Evolutionary conservation across 1,140 invertebrate species (phyloP), one percentile per base, ranked within the genome.

Genomic region (Neodiprion virginianus): DNA sequence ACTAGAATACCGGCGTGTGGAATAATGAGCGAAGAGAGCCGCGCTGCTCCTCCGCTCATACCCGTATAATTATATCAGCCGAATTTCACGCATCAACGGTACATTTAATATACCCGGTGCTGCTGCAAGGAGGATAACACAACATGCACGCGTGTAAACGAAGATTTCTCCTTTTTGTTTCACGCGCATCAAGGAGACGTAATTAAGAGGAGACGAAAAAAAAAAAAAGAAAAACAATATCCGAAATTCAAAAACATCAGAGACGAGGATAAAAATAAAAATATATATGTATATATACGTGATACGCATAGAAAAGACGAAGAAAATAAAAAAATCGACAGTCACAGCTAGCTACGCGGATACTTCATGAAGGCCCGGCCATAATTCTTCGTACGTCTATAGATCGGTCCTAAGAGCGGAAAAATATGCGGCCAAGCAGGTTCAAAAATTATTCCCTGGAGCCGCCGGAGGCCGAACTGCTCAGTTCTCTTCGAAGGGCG

Each of bases 41-140:
- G 11, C 53, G 11, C 1, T 2, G n/a, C 11, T 61, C 28, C 28
- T 40, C 28, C 28, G 28, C 28, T 40, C 28, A 40, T 40, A 3
- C 28, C 11, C 11, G 8, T 61, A 61, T 61, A 61, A 61, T 61
- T 61, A 61, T 5, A 40, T 61, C 53, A 17, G 8, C 8, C 53
- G n/a, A 61, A 61, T 61, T 61, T 61, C 53, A 61, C 5, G 53
- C 53, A 61, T 61, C 53, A 61, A 61, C 53, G 53, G 53, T 61
- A 61, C 53, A 12, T 17, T 17, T 12, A 61, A 61, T 61, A 17
- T 3, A 40, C 2, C 28, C 5, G 28, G 28, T 5, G 28, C 28
- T 40, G 28, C 28, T 40, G 28, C 7, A 61, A 61, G 4, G n/a
- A 61, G 11, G n/a, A 61, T 61, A 61, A 61, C n/a, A 61, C 53